Conservation (phyloP, 2,888 invertebrate species). For the Trachelus troglodyta region DNA sequence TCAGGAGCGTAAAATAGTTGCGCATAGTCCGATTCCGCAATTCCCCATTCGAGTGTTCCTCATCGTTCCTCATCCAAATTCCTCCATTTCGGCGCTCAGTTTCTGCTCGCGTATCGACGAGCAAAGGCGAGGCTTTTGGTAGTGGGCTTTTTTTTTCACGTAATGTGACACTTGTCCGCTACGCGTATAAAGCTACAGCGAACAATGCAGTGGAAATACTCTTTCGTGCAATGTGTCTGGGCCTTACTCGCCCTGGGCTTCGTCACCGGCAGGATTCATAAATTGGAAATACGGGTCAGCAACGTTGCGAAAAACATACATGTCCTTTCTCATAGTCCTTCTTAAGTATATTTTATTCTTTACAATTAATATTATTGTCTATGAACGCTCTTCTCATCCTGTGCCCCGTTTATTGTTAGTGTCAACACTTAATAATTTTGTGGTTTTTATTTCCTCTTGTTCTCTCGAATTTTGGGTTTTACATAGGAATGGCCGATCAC, state of each 20-base stretch:
- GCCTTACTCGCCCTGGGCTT: conserved; percentile 34
- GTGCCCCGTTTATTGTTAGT: not conserved
- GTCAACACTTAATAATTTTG: not conserved
- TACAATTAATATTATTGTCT: not conserved
- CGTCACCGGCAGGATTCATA: conserved; percentile 69
- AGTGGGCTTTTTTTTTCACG: conserved; percentile 23
- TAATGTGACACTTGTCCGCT: conserved; percentile 39
- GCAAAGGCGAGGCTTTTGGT: conserved; percentile 19
- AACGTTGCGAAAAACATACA: not conserved
- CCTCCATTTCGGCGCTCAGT: conserved; percentile 29
- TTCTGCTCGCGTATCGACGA: conserved; percentile 44
- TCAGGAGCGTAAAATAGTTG: not conserved
- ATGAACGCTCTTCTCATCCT: not conserved
- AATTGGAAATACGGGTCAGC: conserved; percentile 72
- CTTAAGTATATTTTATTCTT: not conserved
- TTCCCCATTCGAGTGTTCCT: conserved; percentile 19
- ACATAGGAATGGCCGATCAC: not conserved
- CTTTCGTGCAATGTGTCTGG: conserved; percentile 32
- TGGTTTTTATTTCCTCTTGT: not conserved
- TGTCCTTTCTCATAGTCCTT: not conserved
- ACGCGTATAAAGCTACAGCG: not conserved
- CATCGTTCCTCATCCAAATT: not conserved
- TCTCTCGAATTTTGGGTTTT: not conserved
- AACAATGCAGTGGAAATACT: conserved; percentile 38
- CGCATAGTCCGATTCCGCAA: not conserved